phyloP scores from a whole-genome alignment of 2,888 invertebrate genomes.

The Metalampra italica region DNA sequence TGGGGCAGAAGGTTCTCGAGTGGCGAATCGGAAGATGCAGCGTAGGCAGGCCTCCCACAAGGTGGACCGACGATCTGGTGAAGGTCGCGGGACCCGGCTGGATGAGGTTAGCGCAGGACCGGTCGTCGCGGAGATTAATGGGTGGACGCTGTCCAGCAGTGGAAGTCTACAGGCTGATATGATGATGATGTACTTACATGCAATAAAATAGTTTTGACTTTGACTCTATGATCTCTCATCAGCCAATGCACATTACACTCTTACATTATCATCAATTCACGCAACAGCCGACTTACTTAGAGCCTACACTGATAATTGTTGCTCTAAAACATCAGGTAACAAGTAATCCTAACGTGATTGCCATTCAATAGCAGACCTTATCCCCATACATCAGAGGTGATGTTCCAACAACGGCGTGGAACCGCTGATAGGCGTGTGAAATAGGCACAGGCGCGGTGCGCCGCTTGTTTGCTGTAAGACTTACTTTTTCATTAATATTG shows the following conservation, averaged over 20 bases:
- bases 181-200: too few species aligned
- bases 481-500: constrained; percentile 28
- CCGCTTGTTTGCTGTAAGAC: constrained; percentile 25
- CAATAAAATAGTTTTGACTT: too few species aligned
- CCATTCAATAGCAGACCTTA: constrained; percentile 8
- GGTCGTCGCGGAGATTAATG: too few species aligned
- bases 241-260: constrained; percentile 2
- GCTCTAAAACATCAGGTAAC: constrained; percentile 29
- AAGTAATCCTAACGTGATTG: constrained; percentile 9
- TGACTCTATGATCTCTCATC: too few species aligned
- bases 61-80: too few species aligned
- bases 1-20: too few species aligned
- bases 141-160: too few species aligned
- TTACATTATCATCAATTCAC: constrained; percentile 46
- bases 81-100: too few species aligned
- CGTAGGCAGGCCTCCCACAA: too few species aligned
- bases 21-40: too few species aligned
- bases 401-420: constrained; percentile 2
- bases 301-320: constrained; percentile 38
- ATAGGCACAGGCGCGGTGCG: constrained; percentile 17
- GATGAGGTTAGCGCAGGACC: too few species aligned
- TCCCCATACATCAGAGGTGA: not conserved
- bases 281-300: constrained; percentile 42
- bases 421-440: constrained; percentile 30
- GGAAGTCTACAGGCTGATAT: too few species aligned